Conservation (phyloP, 2,888 invertebrate genomes). For the Perithous albicinctus region DNA sequence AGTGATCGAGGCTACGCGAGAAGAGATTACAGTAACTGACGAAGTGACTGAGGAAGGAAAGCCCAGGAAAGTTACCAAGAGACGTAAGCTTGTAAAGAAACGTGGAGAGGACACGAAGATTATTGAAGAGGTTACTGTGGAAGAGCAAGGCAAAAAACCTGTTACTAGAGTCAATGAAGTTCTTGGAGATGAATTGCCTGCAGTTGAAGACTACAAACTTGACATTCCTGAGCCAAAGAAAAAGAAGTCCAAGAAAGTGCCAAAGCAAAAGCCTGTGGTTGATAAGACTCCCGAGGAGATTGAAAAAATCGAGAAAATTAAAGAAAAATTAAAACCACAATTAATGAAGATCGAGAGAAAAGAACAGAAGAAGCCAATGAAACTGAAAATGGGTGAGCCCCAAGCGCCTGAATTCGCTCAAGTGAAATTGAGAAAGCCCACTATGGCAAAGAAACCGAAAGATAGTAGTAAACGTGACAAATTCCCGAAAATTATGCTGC, state of each 20-base stretch:
- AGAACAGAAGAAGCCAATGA: constrained; percentile 86
- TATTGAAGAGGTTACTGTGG: constrained; percentile 83
- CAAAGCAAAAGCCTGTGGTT: constrained; percentile 78
- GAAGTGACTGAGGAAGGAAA: constrained; percentile 80
- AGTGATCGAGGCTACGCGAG: constrained; percentile 66
- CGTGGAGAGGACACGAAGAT: constrained; percentile 69
- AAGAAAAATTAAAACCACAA: constrained; percentile 74
- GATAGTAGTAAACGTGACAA: constrained; percentile 81
- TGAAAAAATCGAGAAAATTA: constrained; percentile 67
- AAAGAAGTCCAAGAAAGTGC: constrained; percentile 67
- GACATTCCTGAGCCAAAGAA: constrained; percentile 66
- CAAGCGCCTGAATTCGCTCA: constrained; percentile 87
- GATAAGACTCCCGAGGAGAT: constrained; percentile 59
- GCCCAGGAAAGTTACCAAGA: constrained; percentile 72
- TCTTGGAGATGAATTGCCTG: constrained; percentile 71
- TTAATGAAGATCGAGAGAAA: constrained; percentile 87
- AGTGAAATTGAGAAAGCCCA: constrained; percentile 88
- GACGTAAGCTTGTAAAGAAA: constrained; percentile 70
- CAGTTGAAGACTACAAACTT: constrained; percentile 64
- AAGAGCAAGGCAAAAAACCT: constrained; percentile 76
- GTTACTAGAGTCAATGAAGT: constrained; percentile 72
- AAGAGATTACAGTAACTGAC: constrained; percentile 82
- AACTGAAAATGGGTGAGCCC: constrained; percentile 86
- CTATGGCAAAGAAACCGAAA: constrained; percentile 77
- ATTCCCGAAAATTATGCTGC: constrained; percentile 84